phyloP scores from a whole-genome alignment of 2,113 vertebrate species.

The Talpa occidentalis region DNA sequence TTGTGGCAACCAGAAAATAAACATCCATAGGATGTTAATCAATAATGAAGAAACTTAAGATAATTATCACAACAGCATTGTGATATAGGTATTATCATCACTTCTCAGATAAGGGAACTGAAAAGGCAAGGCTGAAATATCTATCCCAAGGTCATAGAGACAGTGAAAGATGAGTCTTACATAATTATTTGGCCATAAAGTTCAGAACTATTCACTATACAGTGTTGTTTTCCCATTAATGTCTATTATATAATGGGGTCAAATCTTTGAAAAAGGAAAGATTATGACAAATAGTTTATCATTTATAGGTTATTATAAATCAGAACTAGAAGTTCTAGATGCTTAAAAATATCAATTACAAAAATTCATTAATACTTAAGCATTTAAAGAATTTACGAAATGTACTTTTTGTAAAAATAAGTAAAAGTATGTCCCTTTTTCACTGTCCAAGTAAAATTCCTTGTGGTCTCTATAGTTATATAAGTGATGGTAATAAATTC shows the following conservation, averaged over 20 bases:
- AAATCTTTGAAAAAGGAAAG: background rate
- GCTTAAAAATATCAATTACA: background rate
- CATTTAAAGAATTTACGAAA: background rate
- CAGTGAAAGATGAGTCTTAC: background rate
- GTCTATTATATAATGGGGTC: background rate
- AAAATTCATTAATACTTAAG: background rate
- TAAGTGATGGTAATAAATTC: slow-evolving; percentile 5
- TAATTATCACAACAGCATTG: background rate
- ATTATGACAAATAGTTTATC: background rate
- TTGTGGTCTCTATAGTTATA: background rate
- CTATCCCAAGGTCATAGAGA: background rate
- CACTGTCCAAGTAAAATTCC: background rate
- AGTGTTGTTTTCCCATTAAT: background rate
- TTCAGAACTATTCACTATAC: background rate
- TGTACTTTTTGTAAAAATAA: background rate
- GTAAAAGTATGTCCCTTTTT: background rate
- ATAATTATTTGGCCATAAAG: background rate
- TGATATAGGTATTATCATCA: background rate
- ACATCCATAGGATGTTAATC: background rate
- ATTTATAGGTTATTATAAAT: background rate
- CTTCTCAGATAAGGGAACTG: background rate
- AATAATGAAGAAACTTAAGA: background rate
- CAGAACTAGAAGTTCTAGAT: background rate
- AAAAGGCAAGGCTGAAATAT: background rate
- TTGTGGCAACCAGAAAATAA: background rate